Conservation (phyloP, 2,888 invertebrate genomes). For the Heterodera filipjevi region DNA sequence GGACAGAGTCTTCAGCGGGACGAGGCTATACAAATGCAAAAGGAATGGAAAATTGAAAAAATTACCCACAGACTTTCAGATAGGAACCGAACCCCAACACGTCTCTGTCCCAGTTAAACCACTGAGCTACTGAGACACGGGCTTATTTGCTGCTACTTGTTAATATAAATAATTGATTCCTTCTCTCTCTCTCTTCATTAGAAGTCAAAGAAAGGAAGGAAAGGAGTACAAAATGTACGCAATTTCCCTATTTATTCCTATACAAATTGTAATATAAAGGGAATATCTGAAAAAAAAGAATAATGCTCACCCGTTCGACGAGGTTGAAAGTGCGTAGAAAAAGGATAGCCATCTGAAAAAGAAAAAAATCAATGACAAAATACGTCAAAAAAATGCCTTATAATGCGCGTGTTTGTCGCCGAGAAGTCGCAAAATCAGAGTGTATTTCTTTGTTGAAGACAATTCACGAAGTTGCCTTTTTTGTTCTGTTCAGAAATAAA, state of each 20-base stretch:
- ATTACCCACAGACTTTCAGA: no score
- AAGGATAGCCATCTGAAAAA: constrained; percentile 37
- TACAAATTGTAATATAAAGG: not conserved
- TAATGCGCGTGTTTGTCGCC: constrained; percentile 43
- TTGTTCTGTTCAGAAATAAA: constrained; percentile 18
- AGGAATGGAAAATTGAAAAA: not conserved
- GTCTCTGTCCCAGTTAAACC: no score
- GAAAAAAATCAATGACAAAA: not conserved
- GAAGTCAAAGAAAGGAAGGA: no score
- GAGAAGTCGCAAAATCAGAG: constrained; percentile 38
- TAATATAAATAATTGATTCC: no score
- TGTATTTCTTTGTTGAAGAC: constrained; percentile 11
- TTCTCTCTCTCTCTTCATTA: no score
- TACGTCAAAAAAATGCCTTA: constrained; percentile 11
- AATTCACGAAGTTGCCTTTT: constrained; percentile 15
- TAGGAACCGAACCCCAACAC: no score
- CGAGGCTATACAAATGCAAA: not conserved
- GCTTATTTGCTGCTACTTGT: no score
- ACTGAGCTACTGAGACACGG: no score
- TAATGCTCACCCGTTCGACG: constrained; percentile 35
- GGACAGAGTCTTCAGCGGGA: not conserved
- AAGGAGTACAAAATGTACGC: not conserved
- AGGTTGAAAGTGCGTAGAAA: constrained; percentile 43
- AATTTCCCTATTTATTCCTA: no score
- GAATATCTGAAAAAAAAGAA: not conserved